Percentiles rank a stretch among this genome's conserved stretches.
Evolutionary conservation across 2,888 invertebrate species (phyloP).

Genomic region (Acrobasis suavella): DNA sequence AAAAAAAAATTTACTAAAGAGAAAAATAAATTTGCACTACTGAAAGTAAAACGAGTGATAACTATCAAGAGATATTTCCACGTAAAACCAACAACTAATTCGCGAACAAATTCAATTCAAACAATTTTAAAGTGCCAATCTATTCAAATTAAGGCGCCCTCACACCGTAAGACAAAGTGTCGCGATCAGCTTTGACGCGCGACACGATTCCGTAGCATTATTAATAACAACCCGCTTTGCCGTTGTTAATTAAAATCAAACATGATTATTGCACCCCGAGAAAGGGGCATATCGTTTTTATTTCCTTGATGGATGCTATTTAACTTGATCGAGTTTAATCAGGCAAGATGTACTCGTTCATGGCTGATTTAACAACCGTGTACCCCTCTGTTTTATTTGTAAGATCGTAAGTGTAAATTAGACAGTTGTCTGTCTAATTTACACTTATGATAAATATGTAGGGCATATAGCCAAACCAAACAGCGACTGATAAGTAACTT

Average conservation of each 20-base stretch:
- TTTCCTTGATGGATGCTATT: slow-evolving; percentile 48
- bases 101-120: slow-evolving; percentile 1
- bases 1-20: too few relatives aligned
- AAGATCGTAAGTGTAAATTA: too few relatives aligned
- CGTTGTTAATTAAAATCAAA: slow-evolving; percentile 76
- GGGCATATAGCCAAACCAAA: too few relatives aligned
- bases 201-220: slow-evolving; percentile 61
- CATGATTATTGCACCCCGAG: slow-evolving; percentile 48
- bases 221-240: slow-evolving; percentile 56
- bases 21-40: too few relatives aligned
- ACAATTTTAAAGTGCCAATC: slow-evolving; percentile 13
- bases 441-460: too few relatives aligned
- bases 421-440: too few relatives aligned
- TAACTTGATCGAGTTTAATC: slow-evolving; percentile 34
- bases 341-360: neutral
- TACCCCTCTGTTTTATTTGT: neutral
- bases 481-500: too few relatives aligned
- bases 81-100: neutral
- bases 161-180: slow-evolving; percentile 57
- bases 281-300: slow-evolving; percentile 48
- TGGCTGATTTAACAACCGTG: neutral
- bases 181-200: slow-evolving; percentile 64
- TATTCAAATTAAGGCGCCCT: slow-evolving; percentile 39
- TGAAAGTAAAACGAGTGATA: neutral
- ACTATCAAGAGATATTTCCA: neutral